Evolutionary conservation across 1,140 invertebrate genomes (phyloP), one percentile per base, ranked within the genome.

Genomic region (Cotesia vestalis): DNA sequence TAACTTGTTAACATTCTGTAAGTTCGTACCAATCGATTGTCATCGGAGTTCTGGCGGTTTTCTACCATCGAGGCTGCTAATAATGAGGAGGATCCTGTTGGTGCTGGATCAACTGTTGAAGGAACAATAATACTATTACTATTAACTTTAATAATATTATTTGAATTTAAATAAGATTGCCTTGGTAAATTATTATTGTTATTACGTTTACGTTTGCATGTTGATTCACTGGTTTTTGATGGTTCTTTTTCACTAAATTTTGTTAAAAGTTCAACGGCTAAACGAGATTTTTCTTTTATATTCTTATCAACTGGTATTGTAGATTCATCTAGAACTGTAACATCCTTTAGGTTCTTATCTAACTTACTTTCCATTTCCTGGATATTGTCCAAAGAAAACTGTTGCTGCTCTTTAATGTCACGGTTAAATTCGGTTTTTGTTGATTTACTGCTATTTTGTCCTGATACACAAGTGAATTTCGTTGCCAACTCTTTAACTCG

Each of bases 191-290:
- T 12, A 14, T 14, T 57, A 57, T 46, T 27, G 27, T 27, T 46
- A 46, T 36, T 62, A n/a, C 35, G 34, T 14, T 62, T 62, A 14
- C 60, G 60, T 62, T 62, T 62, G 60, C 60, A 62, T 62, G 34
- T 12, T 12, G 27, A 36, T 62, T 40, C 60, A 4, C 12, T 11
- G 0, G 9, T 4, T 38, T 36, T 6, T 12, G 3, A 1, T n/a
- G 34, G 5, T 11, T 11, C 12, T 12, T 62, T 14, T 8, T 62
- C 60, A n/a, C 12, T 62, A 9, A 35, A 40, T 36, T 62, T 62
- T 6, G 8, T n/a, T 3, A n/a, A 40, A 38, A n/a, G 27, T 62
- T 12, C 11, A 9, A 4, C 27, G 34, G 36, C 35, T 62, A 35
- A 27, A 36, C 36, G 11, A n/a, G 14, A 35, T 40, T 62, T 62